phyloP scores from a whole-genome alignment of 2,888 invertebrate species.

The Hydriomena furcata region DNA sequence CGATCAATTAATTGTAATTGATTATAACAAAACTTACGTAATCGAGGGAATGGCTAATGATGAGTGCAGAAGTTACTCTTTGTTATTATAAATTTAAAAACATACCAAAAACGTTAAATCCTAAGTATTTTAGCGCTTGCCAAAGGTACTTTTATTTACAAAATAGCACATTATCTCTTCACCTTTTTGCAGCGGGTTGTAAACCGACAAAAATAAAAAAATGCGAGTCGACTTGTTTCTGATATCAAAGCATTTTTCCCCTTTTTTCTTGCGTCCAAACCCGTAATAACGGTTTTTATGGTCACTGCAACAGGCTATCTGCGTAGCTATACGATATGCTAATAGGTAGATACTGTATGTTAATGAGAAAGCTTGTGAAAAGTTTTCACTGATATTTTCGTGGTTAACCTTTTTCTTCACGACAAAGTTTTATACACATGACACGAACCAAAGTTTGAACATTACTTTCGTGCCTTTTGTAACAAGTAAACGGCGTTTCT shows the following conservation, averaged over 20 bases:
- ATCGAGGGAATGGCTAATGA: no score
- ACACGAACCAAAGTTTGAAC: no score
- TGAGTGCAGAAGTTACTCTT: no score
- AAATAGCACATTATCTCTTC: constrained; percentile 26
- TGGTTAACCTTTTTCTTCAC: no score
- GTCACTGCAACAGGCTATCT: constrained; percentile 49
- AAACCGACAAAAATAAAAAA: constrained; percentile 34
- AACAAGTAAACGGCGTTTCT: no score
- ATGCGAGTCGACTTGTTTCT: constrained; percentile 27
- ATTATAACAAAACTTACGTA: no score
- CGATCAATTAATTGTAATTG: no score
- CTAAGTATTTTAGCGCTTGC: constrained; percentile 8
- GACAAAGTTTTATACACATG: no score
- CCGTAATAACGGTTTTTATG: constrained; percentile 55
- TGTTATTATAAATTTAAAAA: no score
- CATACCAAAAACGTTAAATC: no score
- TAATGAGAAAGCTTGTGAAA: neutral
- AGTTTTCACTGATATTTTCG: no score
- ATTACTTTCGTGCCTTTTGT: no score
- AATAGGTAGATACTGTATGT: constrained; percentile 9
- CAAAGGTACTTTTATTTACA: constrained; percentile 19
- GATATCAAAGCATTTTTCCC: constrained; percentile 43
- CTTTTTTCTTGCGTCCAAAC: constrained; percentile 39
- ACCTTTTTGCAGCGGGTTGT: constrained; percentile 23
- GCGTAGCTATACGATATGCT: constrained; percentile 18